Base-by-base conservation (phyloP, 2,797 vertebrate species). In the Enteromius treurensis region DNA sequence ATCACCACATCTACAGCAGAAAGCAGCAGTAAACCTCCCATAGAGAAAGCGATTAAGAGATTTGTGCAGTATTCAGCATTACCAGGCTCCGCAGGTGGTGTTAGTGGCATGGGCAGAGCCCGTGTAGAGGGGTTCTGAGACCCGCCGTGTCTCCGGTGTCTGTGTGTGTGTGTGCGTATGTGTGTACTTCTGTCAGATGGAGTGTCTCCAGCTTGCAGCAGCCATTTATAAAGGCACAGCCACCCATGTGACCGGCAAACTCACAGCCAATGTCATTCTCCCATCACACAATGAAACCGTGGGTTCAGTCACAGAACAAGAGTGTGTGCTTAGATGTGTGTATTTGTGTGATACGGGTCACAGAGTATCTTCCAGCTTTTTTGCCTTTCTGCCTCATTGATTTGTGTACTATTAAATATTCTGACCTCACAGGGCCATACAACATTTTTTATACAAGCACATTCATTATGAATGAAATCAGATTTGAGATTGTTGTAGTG, bases 31-130 rank as follows among this genome's bases (percentile, higher is more conserved):
- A 60, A 26, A 23, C 19, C 26, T 14, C 23, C 37, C 5, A 49
- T 55, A 58, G 32, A 51, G 32, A 71, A 65, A 34, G 21, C 70
- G 81, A 87, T 87, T 73, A 51, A 88, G 80, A 79, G 29, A 60
- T 64, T 8, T 49, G 49, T 58, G 55, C 17, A 65, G 80, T 40
- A 42, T 62, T 79, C 26, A 86, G 86, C 77, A 87, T 94, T 95
- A 95, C 94, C 95, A 86, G 94, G 90, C 90, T 94, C 93, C 92
- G 91, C 90, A 89, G 93, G 92, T 92, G 92, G 92, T 89, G 91
- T 91, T 85, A 95, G 92, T 93, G 94, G 91, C 95, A 95, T 95
- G 93, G 90, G 93, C 91, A 90, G 90, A 87, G 81, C 88, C 87
- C 87, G 87, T 55, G 89, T 79, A 77, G 86, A 93, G 90, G 85